These are phyloP conservation scores for Taeniopygia guttata DNA, from an alignment of 2,797 vertebrate species.

Conservation along the genomic window DNA sequence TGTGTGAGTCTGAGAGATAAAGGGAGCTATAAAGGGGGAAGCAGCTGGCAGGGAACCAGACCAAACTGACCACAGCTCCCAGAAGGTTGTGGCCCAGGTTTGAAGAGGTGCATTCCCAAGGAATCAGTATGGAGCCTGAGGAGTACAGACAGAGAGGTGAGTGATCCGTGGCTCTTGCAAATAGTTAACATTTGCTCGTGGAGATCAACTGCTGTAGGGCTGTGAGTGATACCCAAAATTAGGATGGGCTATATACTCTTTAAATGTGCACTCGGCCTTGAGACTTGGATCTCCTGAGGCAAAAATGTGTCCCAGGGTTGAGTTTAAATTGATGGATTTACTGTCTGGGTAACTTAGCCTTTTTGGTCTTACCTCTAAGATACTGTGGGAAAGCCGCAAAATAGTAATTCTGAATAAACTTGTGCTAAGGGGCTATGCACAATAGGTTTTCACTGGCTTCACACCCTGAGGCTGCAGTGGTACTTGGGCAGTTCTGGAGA, in stretches of 20 bases:
- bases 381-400: background rate
- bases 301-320: background rate
- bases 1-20: constrained; percentile 49
- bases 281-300: background rate
- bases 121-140: constrained; percentile 65
- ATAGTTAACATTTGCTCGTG: fast-evolving
- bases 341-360: background rate
- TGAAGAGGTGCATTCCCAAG: background rate
- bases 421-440: background rate
- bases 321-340: background rate
- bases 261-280: background rate
- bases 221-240: background rate
- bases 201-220: background rate
- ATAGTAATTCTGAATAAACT: background rate
- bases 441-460: background rate
- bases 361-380: background rate
- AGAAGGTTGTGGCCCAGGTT: background rate
- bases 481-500: background rate
- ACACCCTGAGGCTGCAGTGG: background rate
- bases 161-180: background rate
- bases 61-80: background rate
- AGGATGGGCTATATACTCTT: background rate
- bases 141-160: constrained; percentile 80
- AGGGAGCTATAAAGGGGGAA: constrained; percentile 63
- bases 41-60: background rate